Conservation (phyloP, 2,888 invertebrate genomes). For the Dicycla oo region DNA sequence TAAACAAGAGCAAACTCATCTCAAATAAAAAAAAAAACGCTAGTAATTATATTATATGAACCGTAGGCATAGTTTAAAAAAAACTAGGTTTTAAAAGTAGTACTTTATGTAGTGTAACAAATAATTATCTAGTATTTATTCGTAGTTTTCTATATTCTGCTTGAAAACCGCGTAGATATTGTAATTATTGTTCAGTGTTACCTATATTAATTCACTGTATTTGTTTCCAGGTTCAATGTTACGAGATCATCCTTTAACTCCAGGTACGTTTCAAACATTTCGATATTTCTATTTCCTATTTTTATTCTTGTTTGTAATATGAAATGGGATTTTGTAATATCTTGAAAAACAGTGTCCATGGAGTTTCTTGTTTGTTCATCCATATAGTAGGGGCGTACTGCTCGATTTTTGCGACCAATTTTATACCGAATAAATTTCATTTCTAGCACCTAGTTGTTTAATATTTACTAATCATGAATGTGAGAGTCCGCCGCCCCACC, state of each 20-base stretch:
- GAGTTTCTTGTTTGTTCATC: not conserved
- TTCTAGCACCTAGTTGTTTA: too few species aligned
- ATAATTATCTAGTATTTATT: not conserved
- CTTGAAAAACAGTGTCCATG: not conserved
- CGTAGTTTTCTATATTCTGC: slow-evolving; percentile 12
- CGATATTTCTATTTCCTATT: not conserved
- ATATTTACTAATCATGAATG: too few species aligned
- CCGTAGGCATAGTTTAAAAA: not conserved
- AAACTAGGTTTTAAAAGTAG: not conserved
- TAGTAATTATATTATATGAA: not conserved
- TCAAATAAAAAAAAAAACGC: too few species aligned
- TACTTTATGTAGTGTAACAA: slow-evolving; percentile 1
- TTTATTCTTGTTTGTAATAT: not conserved
- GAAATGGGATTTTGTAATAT: not conserved
- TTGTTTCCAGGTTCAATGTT: slow-evolving; percentile 86
- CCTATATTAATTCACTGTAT: slow-evolving; percentile 36
- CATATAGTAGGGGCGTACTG: too few species aligned
- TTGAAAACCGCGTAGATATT: slow-evolving; percentile 15
- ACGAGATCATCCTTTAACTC: slow-evolving; percentile 88
- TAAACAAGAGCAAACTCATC: too few species aligned
- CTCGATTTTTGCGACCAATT: too few species aligned
- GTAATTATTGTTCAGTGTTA: not conserved
- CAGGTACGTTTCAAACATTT: slow-evolving; percentile 73
- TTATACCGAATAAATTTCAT: too few species aligned
- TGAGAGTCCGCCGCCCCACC: too few species aligned